phyloP scores from a whole-genome alignment of 2,113 vertebrate genomes.

The Antennarius striatus region DNA sequence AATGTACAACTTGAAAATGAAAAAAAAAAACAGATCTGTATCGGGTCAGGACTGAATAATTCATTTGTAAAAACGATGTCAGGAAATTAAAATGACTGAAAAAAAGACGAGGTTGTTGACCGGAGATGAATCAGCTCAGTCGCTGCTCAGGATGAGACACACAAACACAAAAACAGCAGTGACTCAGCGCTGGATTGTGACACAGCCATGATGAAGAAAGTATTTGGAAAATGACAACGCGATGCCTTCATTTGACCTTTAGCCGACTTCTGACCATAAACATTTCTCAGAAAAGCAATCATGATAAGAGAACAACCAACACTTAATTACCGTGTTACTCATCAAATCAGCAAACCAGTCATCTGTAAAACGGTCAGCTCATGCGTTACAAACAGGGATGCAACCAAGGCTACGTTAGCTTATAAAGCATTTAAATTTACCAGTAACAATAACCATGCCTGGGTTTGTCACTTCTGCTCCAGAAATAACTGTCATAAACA shows the following conservation, averaged over 20 bases:
- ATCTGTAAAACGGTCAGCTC: too few species aligned
- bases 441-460: too few species aligned
- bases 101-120: not conserved
- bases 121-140: constrained; percentile 1
- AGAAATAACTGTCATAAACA: too few species aligned
- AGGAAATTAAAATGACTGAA: not conserved
- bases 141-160: constrained; percentile 12
- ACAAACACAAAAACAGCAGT: constrained; percentile 34
- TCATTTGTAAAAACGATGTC: not conserved
- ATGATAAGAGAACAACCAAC: not conserved
- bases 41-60: not conserved
- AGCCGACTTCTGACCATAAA: not conserved
- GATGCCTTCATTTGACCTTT: constrained; percentile 1
- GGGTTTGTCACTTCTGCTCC: too few species aligned
- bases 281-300: not conserved
- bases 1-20: too few species aligned
- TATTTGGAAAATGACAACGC: constrained; percentile 31
- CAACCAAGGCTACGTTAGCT: too few species aligned
- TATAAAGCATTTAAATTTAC: too few species aligned
- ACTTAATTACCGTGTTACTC: too few species aligned
- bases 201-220: constrained; percentile 31
- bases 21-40: too few species aligned
- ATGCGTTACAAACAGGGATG: too few species aligned
- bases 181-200: constrained; percentile 39
- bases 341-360: too few species aligned